Conservation (phyloP, 2,113 vertebrate species). For the Rhipidura dahli region DNA sequence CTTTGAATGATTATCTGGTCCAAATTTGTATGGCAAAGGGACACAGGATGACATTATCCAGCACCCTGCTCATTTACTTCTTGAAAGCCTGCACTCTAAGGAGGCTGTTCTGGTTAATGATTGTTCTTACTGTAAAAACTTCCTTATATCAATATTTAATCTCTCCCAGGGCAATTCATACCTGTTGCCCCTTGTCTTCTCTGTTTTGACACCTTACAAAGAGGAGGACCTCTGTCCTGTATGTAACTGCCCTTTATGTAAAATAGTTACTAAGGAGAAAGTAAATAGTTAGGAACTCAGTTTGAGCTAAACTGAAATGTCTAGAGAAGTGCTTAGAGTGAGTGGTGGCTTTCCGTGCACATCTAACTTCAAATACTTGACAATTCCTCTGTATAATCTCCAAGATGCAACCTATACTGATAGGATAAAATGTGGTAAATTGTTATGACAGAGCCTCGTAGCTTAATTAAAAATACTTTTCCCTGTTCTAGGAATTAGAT, state of each 20-base stretch:
- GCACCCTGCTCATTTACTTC: rapidly evolving
- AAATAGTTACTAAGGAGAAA: not conserved
- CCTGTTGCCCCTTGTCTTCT: not conserved
- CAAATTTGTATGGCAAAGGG: not conserved
- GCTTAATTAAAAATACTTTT: too few species aligned
- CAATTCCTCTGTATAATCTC: not conserved
- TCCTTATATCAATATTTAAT: not conserved
- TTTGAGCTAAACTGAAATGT: not conserved
- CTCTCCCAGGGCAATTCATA: not conserved
- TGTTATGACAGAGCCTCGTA: too few species aligned
- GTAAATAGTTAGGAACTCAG: not conserved
- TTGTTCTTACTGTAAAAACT: not conserved
- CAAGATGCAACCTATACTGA: not conserved
- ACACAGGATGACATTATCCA: not conserved
- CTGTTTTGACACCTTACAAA: not conserved
- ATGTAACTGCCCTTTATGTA: not conserved
- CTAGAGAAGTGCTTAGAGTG: not conserved
- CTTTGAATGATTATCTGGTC: not conserved
- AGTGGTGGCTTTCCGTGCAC: not conserved
- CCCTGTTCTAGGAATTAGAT: too few species aligned
- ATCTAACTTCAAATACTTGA: not conserved
- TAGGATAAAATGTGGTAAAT: not conserved
- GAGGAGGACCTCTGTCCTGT: not conserved
- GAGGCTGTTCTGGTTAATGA: not conserved
- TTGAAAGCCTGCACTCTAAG: not conserved